Evolutionary conservation across 2,113 vertebrate species (phyloP), one percentile per base, ranked within the genome.

Genomic region (Gymnogyps californianus): DNA sequence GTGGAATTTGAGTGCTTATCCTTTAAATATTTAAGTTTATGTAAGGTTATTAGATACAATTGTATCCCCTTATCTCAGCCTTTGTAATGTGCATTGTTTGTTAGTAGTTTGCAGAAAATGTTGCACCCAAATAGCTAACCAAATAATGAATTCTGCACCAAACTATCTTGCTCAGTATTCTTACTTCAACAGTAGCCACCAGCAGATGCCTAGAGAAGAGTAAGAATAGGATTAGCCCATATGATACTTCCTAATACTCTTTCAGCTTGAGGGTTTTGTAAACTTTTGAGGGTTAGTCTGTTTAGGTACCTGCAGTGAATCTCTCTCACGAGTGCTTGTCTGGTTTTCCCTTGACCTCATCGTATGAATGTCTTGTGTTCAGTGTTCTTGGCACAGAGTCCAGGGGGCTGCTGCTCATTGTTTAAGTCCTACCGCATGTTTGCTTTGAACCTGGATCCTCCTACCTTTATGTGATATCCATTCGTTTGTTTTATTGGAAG

Each of bases 401-500:
- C 34, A 2, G 51, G 7, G 9, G 26, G 8, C 51, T 57, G 34
- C 59, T 71, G 32, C 49, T 91, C 1, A 0, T 36, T 31, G 3
- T 49, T 51, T 78, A 36, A 87, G 42, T 70, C 34, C 13, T 52
- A 2, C 46, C 34, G 18, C 5, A 5, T 12, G 1, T 64, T 79
- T 55, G 8, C 62, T 61, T 55, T 80, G 29, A 83, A 47, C 49
- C 25, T 31, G 31, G 4, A 66, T 84, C 7, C 18, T 78, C 61
- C 44, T 70, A 17, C 32, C 6, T n/a, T 87, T 84, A 9, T 29
- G 17, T 58, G 34, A 5, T 81, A 34, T 2, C 19, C 11, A 4
- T 59, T 64, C 5, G 4, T 66, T 89, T 11, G 5, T 28, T 77
- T 32, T 61, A 44, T 24, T 66, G 58, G 26, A 87, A 81, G 77